A percentile compares a stretch with the other conserved stretches of the same genome.
Conservation (phyloP, 1,140 invertebrate species). For the Brachionus angularis region DNA sequence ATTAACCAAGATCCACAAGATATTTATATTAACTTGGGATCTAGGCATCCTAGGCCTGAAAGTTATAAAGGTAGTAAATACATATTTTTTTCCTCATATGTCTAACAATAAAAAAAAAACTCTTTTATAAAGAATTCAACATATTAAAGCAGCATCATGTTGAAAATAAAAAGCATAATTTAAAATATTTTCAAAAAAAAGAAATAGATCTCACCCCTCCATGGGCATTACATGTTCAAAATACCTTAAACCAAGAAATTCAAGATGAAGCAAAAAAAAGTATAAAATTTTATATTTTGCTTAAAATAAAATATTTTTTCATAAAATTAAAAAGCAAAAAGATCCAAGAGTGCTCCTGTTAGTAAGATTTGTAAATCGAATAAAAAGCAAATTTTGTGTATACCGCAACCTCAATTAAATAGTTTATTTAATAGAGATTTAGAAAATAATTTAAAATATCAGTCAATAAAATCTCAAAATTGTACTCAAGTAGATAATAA, state of each 20-base stretch:
- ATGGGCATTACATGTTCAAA: too few species aligned
- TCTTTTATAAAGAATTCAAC: background rate
- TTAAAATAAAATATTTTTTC: background rate
- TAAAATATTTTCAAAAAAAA: too few species aligned
- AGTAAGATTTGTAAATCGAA: background rate
- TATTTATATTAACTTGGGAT: conserved; percentile 15
- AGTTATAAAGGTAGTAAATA: conserved; percentile 2
- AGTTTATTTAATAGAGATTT: conserved; percentile 1
- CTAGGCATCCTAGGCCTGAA: conserved; percentile 5
- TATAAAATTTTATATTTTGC: background rate
- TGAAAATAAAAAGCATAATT: too few species aligned
- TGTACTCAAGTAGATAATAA: background rate
- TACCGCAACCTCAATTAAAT: background rate
- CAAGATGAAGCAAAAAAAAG: background rate
- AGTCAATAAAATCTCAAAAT: background rate
- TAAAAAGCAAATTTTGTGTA: background rate
- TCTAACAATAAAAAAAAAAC: background rate
- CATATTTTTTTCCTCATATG: background rate
- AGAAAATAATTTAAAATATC: background rate
- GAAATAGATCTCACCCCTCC: too few species aligned
- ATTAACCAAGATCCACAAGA: too few species aligned
- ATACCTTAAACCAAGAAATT: too few species aligned
- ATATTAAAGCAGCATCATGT: too few species aligned
- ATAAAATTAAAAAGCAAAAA: background rate
- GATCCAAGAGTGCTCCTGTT: conserved; percentile 7